Conservation (phyloP, 2,797 vertebrate species). For the Mus spretus region DNA sequence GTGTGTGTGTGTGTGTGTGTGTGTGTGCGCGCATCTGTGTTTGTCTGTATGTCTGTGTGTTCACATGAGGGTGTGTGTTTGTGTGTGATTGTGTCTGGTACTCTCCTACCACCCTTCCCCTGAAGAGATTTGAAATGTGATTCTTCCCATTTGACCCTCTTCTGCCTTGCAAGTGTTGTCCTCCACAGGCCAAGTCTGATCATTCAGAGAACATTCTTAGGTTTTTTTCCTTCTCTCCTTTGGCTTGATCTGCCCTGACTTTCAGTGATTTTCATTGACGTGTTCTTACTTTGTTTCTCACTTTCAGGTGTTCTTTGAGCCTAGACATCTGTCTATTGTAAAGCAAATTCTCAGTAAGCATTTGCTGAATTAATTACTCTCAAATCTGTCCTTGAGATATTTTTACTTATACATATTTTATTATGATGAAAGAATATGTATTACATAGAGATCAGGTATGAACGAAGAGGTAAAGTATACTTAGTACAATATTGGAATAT, state of each 20-base stretch:
- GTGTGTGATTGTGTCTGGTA: not conserved
- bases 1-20: not conserved
- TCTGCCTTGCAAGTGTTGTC: not conserved
- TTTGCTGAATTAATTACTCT: not conserved
- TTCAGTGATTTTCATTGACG: too few relatives aligned
- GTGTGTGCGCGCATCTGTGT: not conserved
- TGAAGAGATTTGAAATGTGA: not conserved
- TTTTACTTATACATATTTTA: not conserved
- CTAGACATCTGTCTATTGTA: not conserved
- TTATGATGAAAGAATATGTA: too few relatives aligned
- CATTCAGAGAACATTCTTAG: not conserved
- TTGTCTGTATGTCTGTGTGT: not conserved
- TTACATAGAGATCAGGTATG: not conserved
- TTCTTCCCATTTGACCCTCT: not conserved
- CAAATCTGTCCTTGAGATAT: not conserved
- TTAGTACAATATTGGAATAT: not conserved
- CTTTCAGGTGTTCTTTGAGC: not conserved
- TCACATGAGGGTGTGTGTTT: too few relatives aligned
- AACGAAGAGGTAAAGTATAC: not conserved
- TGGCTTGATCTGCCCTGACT: not conserved
- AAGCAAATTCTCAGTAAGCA: not conserved
- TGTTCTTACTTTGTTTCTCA: not conserved
- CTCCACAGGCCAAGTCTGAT: not conserved
- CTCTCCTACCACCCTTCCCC: not conserved
- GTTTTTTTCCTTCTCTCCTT: not conserved